Conservation (phyloP, 1,140 invertebrate genomes). For the Elymnias hypermnestra region DNA sequence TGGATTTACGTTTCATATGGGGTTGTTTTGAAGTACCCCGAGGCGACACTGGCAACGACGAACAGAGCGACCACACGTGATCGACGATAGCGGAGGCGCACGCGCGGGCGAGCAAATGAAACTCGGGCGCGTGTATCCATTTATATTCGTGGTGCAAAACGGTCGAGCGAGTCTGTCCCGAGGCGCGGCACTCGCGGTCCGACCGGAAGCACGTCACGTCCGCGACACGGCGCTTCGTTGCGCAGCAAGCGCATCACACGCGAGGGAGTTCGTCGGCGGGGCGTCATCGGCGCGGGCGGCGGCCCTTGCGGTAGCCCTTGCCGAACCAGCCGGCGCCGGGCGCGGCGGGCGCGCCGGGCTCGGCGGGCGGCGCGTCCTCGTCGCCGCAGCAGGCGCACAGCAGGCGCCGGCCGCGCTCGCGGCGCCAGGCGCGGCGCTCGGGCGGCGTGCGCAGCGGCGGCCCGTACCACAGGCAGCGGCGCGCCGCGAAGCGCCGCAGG, state of each 20-base stretch:
- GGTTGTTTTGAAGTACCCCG: too few species aligned
- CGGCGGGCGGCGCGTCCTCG: constrained; percentile 1
- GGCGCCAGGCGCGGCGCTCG: constrained; percentile 30
- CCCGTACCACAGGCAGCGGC: constrained; percentile 60
- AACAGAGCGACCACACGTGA: too few species aligned
- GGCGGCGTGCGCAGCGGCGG: constrained; percentile 30
- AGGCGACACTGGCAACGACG: too few species aligned
- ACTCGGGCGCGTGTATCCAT: too few species aligned
- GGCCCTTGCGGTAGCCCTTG: constrained; percentile 54
- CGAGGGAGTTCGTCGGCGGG: neutral
- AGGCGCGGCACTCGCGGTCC: too few species aligned
- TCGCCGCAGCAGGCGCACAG: constrained; percentile 55
- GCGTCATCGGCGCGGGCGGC: constrained; percentile 42
- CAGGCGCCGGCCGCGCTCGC: constrained; percentile 36
- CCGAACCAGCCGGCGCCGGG: constrained; percentile 47
- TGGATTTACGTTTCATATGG: too few species aligned
- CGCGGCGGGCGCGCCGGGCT: constrained; percentile 31
- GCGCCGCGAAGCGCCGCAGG: constrained; percentile 25
- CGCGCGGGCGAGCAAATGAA: too few species aligned
- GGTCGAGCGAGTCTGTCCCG: too few species aligned
- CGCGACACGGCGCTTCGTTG: neutral
- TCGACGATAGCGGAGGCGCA: too few species aligned
- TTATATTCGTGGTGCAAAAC: too few species aligned
- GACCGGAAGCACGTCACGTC: too few species aligned
- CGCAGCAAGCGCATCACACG: neutral